Base-by-base conservation (phyloP, 2,113 vertebrate species). In the Erythrocercus mccallii region DNA sequence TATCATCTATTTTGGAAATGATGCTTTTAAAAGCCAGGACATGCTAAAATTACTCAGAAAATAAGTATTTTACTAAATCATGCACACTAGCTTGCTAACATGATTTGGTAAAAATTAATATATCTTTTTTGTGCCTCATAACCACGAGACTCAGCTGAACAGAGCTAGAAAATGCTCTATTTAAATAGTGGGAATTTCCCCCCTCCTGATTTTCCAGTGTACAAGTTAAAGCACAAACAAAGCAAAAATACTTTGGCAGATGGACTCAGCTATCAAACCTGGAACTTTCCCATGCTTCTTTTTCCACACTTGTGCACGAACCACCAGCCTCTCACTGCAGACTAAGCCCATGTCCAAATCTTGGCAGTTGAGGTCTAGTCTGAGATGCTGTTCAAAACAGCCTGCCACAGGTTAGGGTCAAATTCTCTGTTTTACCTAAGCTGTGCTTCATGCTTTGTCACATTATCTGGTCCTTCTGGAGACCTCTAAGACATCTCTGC, bases 221-320 rank as follows among this genome's bases (percentile, higher is more conserved):
- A 28, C 18, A 66, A 38, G 42, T 79, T 88, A 83, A 74, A 86
- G 38, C 42, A 81, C 80, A 92, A 94, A 3, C 60, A 69, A 88
- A 94, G 37, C 24, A 91, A 91, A 94, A 89, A 38, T 27, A 78
- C 65, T 84, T 92, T 40, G 86, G 37, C 61, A 96, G 79, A 65
- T 88, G 31, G 50, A 64, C 22, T 40, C 15, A 8, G 8, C 24
- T 91, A 88, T 62, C 65, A 90, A 64, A 71, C 31, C n/a, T 56
- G 60, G 56, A 92, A 40, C 14, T 53, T 81, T 48, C 56, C 68
- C 45, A 17, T 64, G 37, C 79, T 88, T 83, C 51, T 68, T 94
- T 89, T 90, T 84, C 80, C 76, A 70, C 78, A 30, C 31, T 64
- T 81, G 23, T 57, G 28, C 56, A 64, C 71, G 88, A 93, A 78